A percentile compares a stretch with the other conserved stretches of the same genome.
These are phyloP conservation scores for Globodera ellingtonae DNA, from an alignment of 1,140 invertebrate species.

Conservation along the genomic window DNA sequence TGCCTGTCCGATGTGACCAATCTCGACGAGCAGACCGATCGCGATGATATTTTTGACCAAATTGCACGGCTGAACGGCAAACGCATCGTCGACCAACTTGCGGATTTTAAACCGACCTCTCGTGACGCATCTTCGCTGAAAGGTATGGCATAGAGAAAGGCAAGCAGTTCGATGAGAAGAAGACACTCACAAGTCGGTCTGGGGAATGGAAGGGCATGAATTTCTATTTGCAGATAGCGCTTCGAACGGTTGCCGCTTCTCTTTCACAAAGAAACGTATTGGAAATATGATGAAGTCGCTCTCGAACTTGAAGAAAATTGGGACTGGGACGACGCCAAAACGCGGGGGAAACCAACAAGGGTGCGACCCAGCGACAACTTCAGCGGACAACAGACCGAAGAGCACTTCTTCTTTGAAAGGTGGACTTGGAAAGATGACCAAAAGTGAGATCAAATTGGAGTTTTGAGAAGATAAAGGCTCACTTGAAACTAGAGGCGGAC, in stretches of 20 bases:
- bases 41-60: background rate
- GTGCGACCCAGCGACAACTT: background rate
- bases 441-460: background rate
- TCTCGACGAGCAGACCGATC: background rate
- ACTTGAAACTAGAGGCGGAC: too few relatives aligned
- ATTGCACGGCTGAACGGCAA: background rate
- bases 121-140: too few relatives aligned
- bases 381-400: background rate
- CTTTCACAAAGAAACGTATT: background rate
- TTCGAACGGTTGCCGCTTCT: background rate
- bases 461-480: background rate
- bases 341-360: background rate
- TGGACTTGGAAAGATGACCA: background rate
- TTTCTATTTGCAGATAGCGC: background rate
- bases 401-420: background rate
- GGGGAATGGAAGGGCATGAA: too few relatives aligned
- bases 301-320: too few relatives aligned
- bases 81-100: constrained; percentile 17
- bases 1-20: background rate
- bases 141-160: too few relatives aligned
- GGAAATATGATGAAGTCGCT: background rate
- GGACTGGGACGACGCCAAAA: background rate
- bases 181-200: too few relatives aligned
- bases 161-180: too few relatives aligned
- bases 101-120: background rate